Evolutionary conservation across 2,888 invertebrate genomes (phyloP), one percentile per base, ranked within the genome.

Genomic region (Drosophila pseudotakahashii): DNA sequence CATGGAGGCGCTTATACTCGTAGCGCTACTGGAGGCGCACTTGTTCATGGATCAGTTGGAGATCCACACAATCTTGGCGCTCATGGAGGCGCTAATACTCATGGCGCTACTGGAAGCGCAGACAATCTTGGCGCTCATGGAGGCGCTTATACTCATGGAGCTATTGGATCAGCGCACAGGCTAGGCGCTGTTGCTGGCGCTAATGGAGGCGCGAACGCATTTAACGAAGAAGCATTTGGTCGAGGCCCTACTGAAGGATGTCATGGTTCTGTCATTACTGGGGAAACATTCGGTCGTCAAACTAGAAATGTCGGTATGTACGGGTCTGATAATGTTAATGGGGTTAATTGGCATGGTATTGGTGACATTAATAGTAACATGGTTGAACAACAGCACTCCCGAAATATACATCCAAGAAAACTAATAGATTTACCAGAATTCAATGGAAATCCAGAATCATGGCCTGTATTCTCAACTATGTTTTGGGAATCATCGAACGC

Each of bases 381-480:
- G 6, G 37, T 7, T 37, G n/a, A n/a, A n/a, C n/a, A 37, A n/a
- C 37, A 37, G 37, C n/a, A 37, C 37, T 37, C 7, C 37, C 37
- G 37, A 37, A 2, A 6, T 37, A n/a, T 37, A 37, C 37, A 37
- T 37, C 6, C n/a, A n/a, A 37, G 37, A 37, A 37, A 37, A 37
- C 7, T 37, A 5, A 37, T n/a, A n/a, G 37, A 37, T 37, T 37
- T 37, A n/a, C 37, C 37, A 37, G 37, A 37, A 37, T 37, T 37
- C 37, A 37, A 37, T 37, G 7, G 37, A 2, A 37, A 7, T n/a
- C 37, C 37, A 37, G n/a, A 37, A 37, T n/a, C n/a, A n/a, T n/a
- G 37, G n/a, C 37, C 37, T n/a, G 37, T 37, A 37, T 37, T 37
- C 37, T 37, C n/a, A n/a, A 37, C 37, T 7, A 37, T n/a, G n/a